A percentile compares a stretch with the other conserved stretches of the same genome.
phyloP scores from a whole-genome alignment of 2,797 vertebrate species.

The Macroramphosus scolopax region DNA sequence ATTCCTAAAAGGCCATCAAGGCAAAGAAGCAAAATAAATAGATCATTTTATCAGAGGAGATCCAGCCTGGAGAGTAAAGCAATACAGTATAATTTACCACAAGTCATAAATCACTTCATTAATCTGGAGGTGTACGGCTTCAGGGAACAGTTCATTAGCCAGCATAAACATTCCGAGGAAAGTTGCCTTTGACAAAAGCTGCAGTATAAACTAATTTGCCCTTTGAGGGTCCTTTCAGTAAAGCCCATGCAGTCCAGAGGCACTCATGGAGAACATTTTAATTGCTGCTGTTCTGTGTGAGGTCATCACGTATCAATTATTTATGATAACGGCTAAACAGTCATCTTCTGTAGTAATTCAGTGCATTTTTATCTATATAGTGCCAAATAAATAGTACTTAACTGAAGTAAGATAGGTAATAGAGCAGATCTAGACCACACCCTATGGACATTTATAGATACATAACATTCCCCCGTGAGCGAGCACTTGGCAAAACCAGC shows the following conservation, averaged over 20 bases:
- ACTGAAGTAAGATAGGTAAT: no score
- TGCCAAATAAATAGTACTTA: no score
- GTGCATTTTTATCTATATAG: no score
- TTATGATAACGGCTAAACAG: no score
- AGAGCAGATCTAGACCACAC: no score
- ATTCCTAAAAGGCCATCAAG: constrained; percentile 10
- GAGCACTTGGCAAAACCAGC: no score
- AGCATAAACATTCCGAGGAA: constrained; percentile 37
- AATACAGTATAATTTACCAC: neutral
- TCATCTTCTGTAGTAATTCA: no score
- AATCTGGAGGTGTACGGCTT: neutral
- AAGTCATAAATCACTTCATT: neutral
- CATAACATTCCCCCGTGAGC: no score
- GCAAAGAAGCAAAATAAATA: neutral
- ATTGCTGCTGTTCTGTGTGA: constrained; percentile 45
- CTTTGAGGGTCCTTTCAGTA: constrained; percentile 22
- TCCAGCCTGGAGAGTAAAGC: neutral
- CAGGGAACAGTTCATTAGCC: constrained; percentile 10
- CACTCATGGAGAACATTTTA: constrained; percentile 69
- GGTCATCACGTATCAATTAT: no score
- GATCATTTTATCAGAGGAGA: neutral
- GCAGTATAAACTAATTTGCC: constrained; percentile 13
- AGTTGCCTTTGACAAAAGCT: constrained; percentile 6
- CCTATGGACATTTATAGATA: no score
- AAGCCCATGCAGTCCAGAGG: constrained; percentile 4